phyloP scores from a whole-genome alignment of 2,113 vertebrate species.

The Petromus typicus region DNA sequence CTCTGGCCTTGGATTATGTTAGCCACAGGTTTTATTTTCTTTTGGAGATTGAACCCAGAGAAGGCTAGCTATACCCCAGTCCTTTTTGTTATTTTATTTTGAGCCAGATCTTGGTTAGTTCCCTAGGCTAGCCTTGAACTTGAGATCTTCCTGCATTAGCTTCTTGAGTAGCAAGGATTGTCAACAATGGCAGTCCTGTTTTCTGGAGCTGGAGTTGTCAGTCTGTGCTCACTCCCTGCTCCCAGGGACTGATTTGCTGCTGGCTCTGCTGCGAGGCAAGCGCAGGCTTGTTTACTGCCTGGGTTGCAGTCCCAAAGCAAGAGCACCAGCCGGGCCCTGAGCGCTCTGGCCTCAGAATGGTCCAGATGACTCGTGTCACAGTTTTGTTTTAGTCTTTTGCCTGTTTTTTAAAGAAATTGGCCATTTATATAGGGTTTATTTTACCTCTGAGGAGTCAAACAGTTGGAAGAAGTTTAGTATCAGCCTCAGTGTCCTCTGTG shows the following conservation, averaged over 20 bases:
- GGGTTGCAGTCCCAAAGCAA: accelerated
- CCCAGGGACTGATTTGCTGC: not conserved
- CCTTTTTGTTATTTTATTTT: not conserved
- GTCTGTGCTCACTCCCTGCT: not conserved
- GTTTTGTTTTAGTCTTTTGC: not conserved
- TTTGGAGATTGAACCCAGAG: not conserved
- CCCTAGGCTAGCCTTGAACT: not conserved
- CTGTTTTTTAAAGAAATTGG: not conserved
- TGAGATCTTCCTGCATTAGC: not conserved
- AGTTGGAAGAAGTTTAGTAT: not conserved
- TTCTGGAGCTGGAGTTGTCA: not conserved
- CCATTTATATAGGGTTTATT: not conserved
- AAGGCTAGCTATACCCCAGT: not conserved
- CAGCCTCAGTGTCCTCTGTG: accelerated
- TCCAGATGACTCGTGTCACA: not conserved
- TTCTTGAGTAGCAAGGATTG: not conserved
- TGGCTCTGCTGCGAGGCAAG: not conserved
- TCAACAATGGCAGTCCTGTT: not conserved
- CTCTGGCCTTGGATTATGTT: not conserved
- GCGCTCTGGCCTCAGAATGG: not conserved
- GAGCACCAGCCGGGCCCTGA: accelerated
- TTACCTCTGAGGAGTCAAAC: not conserved
- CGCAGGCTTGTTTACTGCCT: accelerated
- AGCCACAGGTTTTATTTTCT: not conserved
- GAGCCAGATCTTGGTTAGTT: not conserved